phyloP scores from a whole-genome alignment of 2,888 invertebrate species.

The Nephrotoma flavescens region DNA sequence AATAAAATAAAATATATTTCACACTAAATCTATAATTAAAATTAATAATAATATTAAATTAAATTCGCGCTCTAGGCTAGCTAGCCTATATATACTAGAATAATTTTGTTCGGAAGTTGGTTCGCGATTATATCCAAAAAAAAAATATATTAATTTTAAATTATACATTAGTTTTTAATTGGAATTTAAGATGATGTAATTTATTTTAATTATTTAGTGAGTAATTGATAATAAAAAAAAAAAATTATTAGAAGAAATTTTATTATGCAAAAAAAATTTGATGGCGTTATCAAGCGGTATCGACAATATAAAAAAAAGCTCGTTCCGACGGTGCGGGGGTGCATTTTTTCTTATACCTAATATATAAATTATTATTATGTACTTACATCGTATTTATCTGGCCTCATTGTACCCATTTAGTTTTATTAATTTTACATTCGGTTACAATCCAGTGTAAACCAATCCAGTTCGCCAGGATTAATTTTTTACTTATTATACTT shows the following conservation, averaged over 20 bases:
- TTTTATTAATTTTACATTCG: conserved; percentile 35
- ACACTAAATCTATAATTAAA: neutral
- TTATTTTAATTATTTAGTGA: neutral
- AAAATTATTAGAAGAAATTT: neutral
- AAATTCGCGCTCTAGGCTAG: neutral
- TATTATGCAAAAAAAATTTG: neutral
- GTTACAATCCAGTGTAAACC: conserved; percentile 29
- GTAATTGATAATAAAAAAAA: neutral
- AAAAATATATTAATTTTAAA: neutral
- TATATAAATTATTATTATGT: conserved; percentile 8
- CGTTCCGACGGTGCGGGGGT: neutral
- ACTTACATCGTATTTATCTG: conserved; percentile 37
- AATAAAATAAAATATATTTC: neutral
- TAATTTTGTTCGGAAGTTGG: neutral
- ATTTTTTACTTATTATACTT: neutral
- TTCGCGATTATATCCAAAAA: neutral
- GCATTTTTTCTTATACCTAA: neutral
- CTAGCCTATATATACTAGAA: neutral
- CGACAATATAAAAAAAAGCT: neutral
- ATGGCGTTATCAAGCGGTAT: neutral
- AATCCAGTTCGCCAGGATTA: conserved; percentile 6
- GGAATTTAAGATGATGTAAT: neutral
- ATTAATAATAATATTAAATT: neutral
- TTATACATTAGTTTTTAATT: neutral
- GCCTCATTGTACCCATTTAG: conserved; percentile 37